Evolutionary conservation across 1,140 invertebrate species (phyloP).

Genomic region (Achroia grisella): DNA sequence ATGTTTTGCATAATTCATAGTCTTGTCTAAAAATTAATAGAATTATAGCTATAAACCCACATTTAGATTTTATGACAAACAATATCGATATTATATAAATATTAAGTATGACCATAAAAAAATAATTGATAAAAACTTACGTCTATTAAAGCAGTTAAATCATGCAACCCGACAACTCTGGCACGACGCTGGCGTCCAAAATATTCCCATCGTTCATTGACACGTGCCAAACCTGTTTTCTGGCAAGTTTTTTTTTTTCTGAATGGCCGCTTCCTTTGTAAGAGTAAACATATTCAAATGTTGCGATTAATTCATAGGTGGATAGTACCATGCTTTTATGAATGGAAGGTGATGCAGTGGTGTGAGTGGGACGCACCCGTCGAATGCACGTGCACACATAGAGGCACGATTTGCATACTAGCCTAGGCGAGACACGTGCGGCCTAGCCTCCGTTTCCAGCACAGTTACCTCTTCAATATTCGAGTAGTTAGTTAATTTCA

Average conservation of each 20-base stretch:
- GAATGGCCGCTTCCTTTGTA: constrained; percentile 69
- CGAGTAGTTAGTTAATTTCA: constrained; percentile 59
- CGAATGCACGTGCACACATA: constrained; percentile 41
- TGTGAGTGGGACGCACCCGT: constrained; percentile 39
- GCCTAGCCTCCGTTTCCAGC: constrained; percentile 36
- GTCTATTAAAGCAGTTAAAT: constrained; percentile 54
- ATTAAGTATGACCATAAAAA: background rate
- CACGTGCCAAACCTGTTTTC: constrained; percentile 68
- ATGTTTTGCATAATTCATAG: too few relatives aligned
- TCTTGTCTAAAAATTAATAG: background rate
- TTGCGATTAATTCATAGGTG: constrained; percentile 72
- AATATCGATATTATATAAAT: too few relatives aligned
- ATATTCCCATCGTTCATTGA: constrained; percentile 68
- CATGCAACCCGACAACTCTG: constrained; percentile 42
- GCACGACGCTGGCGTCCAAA: constrained; percentile 47
- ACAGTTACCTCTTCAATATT: constrained; percentile 65
- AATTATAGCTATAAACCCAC: background rate
- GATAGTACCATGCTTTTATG: constrained; percentile 66
- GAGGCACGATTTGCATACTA: constrained; percentile 55
- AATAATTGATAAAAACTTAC: constrained; percentile 30
- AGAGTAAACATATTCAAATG: constrained; percentile 71
- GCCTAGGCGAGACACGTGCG: constrained; percentile 57
- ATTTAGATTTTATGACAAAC: background rate
- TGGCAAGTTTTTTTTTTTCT: constrained; percentile 62
- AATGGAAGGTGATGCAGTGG: constrained; percentile 47